Evolutionary conservation across 2,888 invertebrate species (phyloP).

Genomic region (Leucophenga montana): DNA sequence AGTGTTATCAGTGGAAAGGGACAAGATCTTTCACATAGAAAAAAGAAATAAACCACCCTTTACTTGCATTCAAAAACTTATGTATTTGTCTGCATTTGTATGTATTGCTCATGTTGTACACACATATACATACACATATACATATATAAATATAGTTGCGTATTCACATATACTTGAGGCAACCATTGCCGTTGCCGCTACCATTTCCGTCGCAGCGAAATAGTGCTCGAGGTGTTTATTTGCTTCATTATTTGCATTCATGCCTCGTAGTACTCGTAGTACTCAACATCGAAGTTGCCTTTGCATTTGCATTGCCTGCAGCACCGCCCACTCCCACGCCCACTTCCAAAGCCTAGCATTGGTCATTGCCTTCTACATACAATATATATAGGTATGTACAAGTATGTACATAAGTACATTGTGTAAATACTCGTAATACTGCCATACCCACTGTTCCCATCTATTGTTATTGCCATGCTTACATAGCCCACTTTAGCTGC

Average conservation of each 20-base stretch:
- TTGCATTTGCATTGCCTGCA: neutral
- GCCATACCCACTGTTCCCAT: neutral
- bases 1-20: too few species aligned
- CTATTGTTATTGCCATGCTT: too few species aligned
- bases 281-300: neutral
- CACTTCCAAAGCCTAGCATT: neutral
- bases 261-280: conserved; percentile 26
- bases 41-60: too few species aligned
- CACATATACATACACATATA: neutral
- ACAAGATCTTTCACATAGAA: too few species aligned
- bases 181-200: neutral
- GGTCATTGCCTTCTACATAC: neutral
- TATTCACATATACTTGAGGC: neutral
- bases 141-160: conserved; percentile 29
- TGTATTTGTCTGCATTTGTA: neutral
- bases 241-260: conserved; percentile 64
- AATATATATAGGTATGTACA: neutral
- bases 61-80: too few species aligned
- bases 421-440: neutral
- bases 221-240: conserved; percentile 48
- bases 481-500: neutral
- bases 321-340: neutral
- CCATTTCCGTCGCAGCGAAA: neutral
- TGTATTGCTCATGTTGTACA: neutral
- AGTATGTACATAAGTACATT: neutral